phyloP scores from a whole-genome alignment of 2,113 vertebrate species.

The Platysternon megacephalum region DNA sequence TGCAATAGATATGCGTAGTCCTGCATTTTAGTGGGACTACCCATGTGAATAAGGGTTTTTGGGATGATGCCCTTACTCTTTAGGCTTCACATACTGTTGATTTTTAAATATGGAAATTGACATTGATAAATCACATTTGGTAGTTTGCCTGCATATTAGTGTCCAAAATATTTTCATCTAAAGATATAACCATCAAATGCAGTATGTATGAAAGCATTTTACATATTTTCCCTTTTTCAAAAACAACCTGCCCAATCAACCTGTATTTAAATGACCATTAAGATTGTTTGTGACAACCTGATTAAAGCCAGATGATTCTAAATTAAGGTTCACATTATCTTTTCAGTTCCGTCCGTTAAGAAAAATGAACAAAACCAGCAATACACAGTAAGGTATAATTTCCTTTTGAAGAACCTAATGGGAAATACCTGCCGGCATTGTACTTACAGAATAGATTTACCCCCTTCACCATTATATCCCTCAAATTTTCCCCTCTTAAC shows the following conservation, averaged over 20 bases:
- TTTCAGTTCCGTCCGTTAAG: background rate
- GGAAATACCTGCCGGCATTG: background rate
- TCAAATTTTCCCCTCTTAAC: background rate
- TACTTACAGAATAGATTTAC: background rate
- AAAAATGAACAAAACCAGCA: background rate
- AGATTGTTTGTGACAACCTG: accelerated
- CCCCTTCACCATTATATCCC: background rate
- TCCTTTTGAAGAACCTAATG: background rate
- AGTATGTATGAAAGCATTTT: accelerated
- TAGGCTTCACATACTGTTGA: background rate
- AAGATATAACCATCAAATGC: background rate
- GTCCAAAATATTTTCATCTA: background rate
- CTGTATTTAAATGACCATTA: background rate
- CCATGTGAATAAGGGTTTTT: background rate
- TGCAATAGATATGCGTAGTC: background rate
- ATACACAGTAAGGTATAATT: background rate
- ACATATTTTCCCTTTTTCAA: background rate
- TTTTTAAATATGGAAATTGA: background rate
- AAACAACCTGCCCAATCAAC: accelerated
- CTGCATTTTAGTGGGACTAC: background rate
- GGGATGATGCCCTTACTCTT: background rate
- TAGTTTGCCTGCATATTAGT: background rate
- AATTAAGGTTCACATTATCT: background rate
- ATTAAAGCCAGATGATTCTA: accelerated
- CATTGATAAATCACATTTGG: background rate